Conservation (phyloP, 2,888 invertebrate species). For the Brachypterus glaber region DNA sequence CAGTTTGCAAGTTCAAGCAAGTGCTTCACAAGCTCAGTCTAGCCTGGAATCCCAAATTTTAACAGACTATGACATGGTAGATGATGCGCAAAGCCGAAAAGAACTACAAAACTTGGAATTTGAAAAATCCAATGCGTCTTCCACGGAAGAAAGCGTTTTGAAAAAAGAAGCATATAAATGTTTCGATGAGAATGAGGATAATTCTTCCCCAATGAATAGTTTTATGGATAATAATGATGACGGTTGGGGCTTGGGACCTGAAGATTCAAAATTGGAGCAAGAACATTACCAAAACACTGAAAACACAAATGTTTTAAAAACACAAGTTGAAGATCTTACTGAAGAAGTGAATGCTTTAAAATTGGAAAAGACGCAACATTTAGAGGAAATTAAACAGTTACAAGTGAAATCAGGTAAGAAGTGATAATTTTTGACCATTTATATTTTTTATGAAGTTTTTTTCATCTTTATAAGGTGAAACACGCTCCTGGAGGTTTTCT, state of each 20-base stretch:
- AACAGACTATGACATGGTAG: conserved; percentile 11
- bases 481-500: no score
- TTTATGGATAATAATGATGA: conserved; percentile 41
- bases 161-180: conserved; percentile 33
- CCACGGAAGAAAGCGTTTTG: conserved; percentile 26
- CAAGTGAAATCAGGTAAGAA: conserved; percentile 63
- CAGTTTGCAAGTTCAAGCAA: background rate
- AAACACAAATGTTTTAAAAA: conserved; percentile 28
- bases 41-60: conserved; percentile 15
- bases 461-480: no score
- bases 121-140: conserved; percentile 14
- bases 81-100: conserved; percentile 12
- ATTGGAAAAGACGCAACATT: conserved; percentile 47
- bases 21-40: background rate
- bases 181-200: conserved; percentile 26
- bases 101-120: conserved; percentile 17
- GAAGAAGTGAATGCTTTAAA: conserved; percentile 51
- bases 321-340: conserved; percentile 45
- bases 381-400: conserved; percentile 52
- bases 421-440: no score
- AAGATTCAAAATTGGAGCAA: conserved; percentile 45
- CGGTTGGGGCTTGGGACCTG: conserved; percentile 52
- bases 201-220: background rate
- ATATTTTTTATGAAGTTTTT: no score
- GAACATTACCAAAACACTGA: conserved; percentile 36